Conservation (phyloP, 2,888 invertebrate species). For the Linnaemya tessellans region DNA sequence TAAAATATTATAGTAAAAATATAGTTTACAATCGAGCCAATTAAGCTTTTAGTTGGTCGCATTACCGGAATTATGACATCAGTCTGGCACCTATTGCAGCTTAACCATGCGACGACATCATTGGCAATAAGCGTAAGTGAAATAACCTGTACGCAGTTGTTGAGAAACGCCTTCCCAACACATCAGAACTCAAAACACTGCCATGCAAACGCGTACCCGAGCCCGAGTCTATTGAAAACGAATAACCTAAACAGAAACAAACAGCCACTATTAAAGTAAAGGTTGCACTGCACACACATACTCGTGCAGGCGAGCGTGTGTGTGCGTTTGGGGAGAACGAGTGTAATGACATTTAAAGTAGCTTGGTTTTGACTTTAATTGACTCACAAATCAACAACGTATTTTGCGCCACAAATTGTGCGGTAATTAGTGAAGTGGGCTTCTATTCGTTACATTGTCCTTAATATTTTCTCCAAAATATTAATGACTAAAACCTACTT, state of each 20-base stretch:
- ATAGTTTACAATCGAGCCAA: not conserved
- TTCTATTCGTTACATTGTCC: conserved; percentile 40
- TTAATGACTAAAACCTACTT: conserved; percentile 59
- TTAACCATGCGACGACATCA: not conserved
- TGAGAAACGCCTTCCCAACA: conserved; percentile 58
- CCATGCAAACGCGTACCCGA: conserved; percentile 23
- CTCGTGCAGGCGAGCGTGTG: not conserved
- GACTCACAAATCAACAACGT: conserved; percentile 82
- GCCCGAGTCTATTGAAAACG: conserved; percentile 3
- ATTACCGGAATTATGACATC: not conserved
- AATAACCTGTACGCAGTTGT: conserved; percentile 42
- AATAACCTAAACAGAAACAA: not conserved
- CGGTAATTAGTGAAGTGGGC: conserved; percentile 77
- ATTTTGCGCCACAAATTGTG: conserved; percentile 79
- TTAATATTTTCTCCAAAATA: conserved; percentile 25
- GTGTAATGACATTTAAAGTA: conserved; percentile 69
- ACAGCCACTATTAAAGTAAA: conserved; percentile 18
- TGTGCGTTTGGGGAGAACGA: conserved; percentile 2
- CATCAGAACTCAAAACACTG: conserved; percentile 46
- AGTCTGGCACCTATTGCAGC: conserved; percentile 28
- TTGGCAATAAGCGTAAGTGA: conserved; percentile 31
- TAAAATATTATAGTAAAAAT: too few relatives aligned
- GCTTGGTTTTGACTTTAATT: conserved; percentile 81
- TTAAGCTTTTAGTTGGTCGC: conserved; percentile 6
- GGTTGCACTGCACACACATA: conserved; percentile 5